phyloP scores from a whole-genome alignment of 2,113 vertebrate genomes.

The Oncorhynchus clarkii region DNA sequence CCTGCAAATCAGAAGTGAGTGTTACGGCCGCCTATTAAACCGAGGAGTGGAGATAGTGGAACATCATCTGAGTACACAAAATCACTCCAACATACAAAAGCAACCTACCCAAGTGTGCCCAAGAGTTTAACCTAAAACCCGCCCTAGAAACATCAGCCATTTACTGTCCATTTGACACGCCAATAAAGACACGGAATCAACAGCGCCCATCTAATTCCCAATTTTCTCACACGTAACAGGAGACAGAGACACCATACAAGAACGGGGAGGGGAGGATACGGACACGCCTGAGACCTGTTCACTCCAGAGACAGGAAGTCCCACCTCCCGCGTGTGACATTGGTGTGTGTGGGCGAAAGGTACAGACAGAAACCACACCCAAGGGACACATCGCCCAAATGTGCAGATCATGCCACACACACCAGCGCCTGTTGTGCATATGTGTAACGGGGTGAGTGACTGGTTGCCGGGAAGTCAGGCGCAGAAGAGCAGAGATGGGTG shows the following conservation, averaged over 20 bases:
- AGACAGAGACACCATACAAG: neutral
- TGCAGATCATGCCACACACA: conserved; percentile 4
- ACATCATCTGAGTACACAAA: neutral
- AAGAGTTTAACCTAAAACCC: neutral
- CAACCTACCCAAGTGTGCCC: neutral
- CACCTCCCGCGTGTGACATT: neutral
- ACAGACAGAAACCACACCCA: conserved; percentile 5
- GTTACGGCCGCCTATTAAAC: neutral
- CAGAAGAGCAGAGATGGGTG: no score
- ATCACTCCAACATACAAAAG: neutral
- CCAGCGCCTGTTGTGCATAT: neutral
- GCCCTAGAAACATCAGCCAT: neutral
- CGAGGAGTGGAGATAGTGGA: neutral
- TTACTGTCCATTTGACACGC: neutral
- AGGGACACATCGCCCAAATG: neutral
- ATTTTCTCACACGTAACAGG: neutral
- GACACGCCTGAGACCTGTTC: neutral
- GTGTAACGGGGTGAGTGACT: neutral
- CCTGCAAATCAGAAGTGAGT: neutral
- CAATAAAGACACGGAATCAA: neutral
- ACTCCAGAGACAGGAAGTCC: conserved; percentile 8
- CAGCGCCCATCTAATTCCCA: neutral
- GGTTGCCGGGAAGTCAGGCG: no score
- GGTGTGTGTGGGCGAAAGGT: neutral
- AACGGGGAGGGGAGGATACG: neutral